A percentile compares a stretch with the other conserved stretches of the same genome.
phyloP scores from a whole-genome alignment of 2,888 invertebrate species.

The Odontocerum albicorne region DNA sequence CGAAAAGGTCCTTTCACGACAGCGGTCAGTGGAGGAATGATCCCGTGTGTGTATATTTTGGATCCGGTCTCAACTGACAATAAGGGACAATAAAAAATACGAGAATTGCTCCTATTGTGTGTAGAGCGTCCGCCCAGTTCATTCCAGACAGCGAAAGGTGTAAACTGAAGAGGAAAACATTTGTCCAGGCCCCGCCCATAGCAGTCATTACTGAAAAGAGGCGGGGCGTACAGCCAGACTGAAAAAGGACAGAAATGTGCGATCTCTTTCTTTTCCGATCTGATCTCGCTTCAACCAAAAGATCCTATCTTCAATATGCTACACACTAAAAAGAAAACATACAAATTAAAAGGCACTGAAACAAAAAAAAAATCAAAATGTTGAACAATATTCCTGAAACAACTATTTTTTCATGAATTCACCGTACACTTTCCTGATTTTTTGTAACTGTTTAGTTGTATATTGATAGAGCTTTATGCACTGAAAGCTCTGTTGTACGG shows the following conservation, averaged over 20 bases:
- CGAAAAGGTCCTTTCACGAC: conserved; percentile 22
- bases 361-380: no score
- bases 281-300: no score
- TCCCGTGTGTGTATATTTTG: conserved; percentile 14
- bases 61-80: conserved; percentile 15
- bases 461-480: not conserved
- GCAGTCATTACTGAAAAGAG: conserved; percentile 28
- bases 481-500: not conserved
- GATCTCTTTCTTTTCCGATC: conserved; percentile 18
- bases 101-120: conserved; percentile 27
- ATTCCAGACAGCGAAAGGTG: conserved; percentile 30
- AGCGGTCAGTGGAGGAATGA: conserved; percentile 33
- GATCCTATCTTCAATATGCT: no score
- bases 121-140: conserved; percentile 31
- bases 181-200: conserved; percentile 23
- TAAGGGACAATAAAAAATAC: conserved; percentile 24
- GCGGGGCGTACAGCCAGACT: conserved; percentile 21
- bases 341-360: no score
- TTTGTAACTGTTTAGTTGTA: no score
- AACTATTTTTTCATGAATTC: no score
- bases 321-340: no score
- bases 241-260: conserved; percentile 2
- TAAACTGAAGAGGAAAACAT: conserved; percentile 29
- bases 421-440: no score
- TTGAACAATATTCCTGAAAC: no score